Evolutionary conservation across 2,888 invertebrate genomes (phyloP).

Genomic region (Chromoteleia sp.): DNA sequence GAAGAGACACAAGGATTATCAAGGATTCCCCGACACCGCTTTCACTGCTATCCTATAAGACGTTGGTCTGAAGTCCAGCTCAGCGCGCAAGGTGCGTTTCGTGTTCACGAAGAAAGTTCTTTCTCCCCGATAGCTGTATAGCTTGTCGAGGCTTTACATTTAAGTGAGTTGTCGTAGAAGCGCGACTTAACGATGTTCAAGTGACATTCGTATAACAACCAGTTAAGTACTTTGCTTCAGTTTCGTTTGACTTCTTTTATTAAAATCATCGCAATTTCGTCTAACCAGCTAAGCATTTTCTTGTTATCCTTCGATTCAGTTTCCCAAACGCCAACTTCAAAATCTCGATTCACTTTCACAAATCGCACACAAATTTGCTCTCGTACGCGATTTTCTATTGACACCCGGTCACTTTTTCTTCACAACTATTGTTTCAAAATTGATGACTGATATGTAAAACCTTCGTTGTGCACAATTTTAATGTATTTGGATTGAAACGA

Average conservation of each 20-base stretch:
- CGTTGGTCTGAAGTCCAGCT: slow-evolving; percentile 74
- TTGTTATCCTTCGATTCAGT: too few species aligned
- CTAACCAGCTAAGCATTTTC: too few species aligned
- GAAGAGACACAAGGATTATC: slow-evolving; percentile 67
- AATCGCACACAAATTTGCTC: slow-evolving; percentile 7
- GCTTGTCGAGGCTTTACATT: slow-evolving; percentile 51
- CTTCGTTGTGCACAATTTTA: neutral
- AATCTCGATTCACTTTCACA: slow-evolving; percentile 8
- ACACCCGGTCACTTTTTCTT: neutral
- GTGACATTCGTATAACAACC: slow-evolving; percentile 17
- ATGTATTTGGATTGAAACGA: neutral
- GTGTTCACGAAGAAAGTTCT: slow-evolving; percentile 81
- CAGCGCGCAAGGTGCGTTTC: slow-evolving; percentile 68
- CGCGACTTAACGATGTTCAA: slow-evolving; percentile 25
- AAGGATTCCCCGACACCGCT: slow-evolving; percentile 72
- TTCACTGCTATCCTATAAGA: slow-evolving; percentile 78
- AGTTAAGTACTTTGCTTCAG: slow-evolving; percentile 1
- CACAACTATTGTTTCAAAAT: neutral
- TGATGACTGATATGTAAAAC: neutral
- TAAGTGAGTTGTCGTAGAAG: slow-evolving; percentile 54
- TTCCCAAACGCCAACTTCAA: neutral
- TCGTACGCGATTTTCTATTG: neutral
- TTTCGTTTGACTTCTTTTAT: neutral
- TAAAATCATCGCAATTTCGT: too few species aligned
- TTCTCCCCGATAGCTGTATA: slow-evolving; percentile 70